A percentile compares a stretch with the other conserved stretches of the same genome.
Evolutionary conservation across 2,888 invertebrate species (phyloP).

Genomic region (Leucozona laternaria): DNA sequence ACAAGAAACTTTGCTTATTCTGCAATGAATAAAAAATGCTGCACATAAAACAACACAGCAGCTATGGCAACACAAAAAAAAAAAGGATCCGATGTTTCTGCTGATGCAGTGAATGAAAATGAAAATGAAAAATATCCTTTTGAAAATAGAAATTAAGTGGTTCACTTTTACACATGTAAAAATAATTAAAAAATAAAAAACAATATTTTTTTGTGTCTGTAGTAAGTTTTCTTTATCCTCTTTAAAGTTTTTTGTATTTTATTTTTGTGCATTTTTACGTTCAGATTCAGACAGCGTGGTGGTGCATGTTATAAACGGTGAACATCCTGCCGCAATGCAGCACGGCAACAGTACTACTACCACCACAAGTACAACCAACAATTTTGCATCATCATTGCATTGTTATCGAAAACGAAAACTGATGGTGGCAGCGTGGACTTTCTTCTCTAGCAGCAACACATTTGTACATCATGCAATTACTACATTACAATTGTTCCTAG

Average conservation of each 20-base stretch:
- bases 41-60: constrained; percentile 32
- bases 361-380: constrained; percentile 78
- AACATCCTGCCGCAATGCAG: constrained; percentile 88
- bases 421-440: constrained; percentile 23
- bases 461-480: constrained; percentile 45
- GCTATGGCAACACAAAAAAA: neutral
- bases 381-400: constrained; percentile 78
- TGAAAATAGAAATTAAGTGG: constrained; percentile 71
- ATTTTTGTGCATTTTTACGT: constrained; percentile 75
- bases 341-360: constrained; percentile 82
- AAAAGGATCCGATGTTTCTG: constrained; percentile 26
- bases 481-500: constrained; percentile 49
- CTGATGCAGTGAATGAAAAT: constrained; percentile 47
- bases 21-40: constrained; percentile 59
- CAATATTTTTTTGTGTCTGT: constrained; percentile 2
- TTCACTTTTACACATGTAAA: constrained; percentile 60
- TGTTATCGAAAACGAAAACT: constrained; percentile 67
- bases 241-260: constrained; percentile 30
- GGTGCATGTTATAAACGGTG: constrained; percentile 92
- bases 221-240: constrained; percentile 21
- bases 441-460: constrained; percentile 42
- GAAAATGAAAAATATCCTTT: constrained; percentile 48
- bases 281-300: constrained; percentile 92
- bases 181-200: constrained; percentile 43
- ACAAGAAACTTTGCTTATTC: constrained; percentile 45